A percentile compares a stretch with the other conserved stretches of the same genome.
Conservation (phyloP, 1,140 invertebrate genomes). For the Tetragnatha versicolor region DNA sequence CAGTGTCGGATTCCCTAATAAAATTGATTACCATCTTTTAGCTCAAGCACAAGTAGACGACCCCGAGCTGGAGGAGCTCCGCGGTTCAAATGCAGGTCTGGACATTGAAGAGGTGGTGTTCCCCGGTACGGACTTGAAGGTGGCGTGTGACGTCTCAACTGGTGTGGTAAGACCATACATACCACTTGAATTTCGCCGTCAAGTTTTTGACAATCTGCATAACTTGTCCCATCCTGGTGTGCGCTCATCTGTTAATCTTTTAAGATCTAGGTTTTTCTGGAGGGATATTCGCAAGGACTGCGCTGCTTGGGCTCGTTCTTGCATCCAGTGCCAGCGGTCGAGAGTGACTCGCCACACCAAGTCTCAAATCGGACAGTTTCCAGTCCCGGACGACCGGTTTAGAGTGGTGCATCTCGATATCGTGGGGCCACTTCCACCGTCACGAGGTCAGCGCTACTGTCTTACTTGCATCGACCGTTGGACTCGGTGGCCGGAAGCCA, state of each 20-base stretch:
- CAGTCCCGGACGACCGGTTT: conserved; percentile 57
- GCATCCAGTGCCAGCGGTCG: conserved; percentile 34
- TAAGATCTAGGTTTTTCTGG: no score
- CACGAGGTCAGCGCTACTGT: conserved; percentile 60
- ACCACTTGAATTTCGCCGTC: background rate
- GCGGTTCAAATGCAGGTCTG: background rate
- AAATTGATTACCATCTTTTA: conserved; percentile 10
- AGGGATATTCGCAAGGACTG: no score
- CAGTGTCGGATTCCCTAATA: no score
- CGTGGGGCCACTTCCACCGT: no score
- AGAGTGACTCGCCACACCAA: conserved; percentile 40
- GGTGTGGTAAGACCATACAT: background rate
- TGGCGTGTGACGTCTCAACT: background rate
- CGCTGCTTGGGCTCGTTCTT: no score
- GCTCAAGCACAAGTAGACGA: conserved; percentile 5
- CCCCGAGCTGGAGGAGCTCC: background rate
- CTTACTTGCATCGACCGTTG: conserved; percentile 60
- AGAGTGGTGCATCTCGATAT: conserved; percentile 67
- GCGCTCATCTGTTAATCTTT: background rate
- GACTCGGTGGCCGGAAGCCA: conserved; percentile 63
- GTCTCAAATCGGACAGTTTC: conserved; percentile 19
- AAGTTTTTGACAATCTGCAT: background rate
- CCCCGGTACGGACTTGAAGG: background rate
- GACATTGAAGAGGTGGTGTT: background rate
- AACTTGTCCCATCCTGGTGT: background rate